These are phyloP conservation scores for Scaptomyza cyrtandrae DNA, from an alignment of 2,888 invertebrate genomes.

Conservation along the genomic window DNA sequence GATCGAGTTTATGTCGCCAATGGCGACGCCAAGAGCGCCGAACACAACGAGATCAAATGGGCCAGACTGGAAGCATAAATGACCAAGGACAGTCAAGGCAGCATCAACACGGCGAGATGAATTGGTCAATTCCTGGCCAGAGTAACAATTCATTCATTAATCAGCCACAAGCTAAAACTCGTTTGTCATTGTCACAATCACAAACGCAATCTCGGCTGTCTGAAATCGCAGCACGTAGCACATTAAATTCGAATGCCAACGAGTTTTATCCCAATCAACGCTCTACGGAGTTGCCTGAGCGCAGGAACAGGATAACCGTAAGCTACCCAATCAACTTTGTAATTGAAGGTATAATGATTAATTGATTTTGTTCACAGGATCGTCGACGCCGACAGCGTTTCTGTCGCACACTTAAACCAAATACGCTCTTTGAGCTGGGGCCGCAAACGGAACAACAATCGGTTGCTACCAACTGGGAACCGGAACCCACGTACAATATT, in stretches of 20 bases:
- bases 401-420: slow-evolving; percentile 34
- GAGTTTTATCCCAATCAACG: slow-evolving; percentile 21
- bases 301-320: slow-evolving; percentile 18
- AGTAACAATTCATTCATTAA: background rate
- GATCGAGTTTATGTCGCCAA: background rate
- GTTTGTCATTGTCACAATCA: background rate
- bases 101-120: slow-evolving; percentile 4
- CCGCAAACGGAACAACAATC: slow-evolving; percentile 4
- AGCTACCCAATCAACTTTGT: slow-evolving; percentile 9
- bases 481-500: slow-evolving; percentile 5
- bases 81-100: background rate
- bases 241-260: slow-evolving; percentile 41
- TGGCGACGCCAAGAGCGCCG: slow-evolving; percentile 20
- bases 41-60: slow-evolving; percentile 9
- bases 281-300: rapidly evolving
- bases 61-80: background rate
- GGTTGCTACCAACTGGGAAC: too few relatives aligned
- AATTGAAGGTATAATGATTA: background rate
- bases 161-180: background rate
- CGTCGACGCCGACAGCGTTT: slow-evolving; percentile 51
- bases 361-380: slow-evolving; percentile 14
- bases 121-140: background rate
- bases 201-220: slow-evolving; percentile 4
- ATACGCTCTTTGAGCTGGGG: slow-evolving; percentile 34
- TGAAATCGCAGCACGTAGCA: slow-evolving; percentile 16